These are phyloP conservation scores for Aphaenogaster ashmeadi DNA, from an alignment of 1,140 invertebrate genomes.

Conservation along the genomic window DNA sequence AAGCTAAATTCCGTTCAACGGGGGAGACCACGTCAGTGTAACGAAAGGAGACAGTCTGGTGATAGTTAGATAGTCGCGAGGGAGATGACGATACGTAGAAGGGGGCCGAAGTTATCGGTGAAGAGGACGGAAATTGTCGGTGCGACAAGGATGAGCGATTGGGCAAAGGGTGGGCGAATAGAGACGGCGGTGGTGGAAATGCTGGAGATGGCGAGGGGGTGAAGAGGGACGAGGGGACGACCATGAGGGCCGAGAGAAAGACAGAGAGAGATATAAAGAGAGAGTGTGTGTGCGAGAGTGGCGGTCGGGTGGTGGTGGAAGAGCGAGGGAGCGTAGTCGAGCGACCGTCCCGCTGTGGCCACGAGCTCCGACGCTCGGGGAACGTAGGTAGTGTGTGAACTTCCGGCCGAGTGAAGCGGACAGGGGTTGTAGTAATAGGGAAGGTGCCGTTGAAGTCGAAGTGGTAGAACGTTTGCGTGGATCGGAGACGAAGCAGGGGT, in stretches of 20 bases:
- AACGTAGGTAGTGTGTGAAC: conserved; percentile 85
- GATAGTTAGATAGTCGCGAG: conserved; percentile 16
- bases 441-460: conserved; percentile 47
- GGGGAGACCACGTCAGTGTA: conserved; percentile 26
- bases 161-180: conserved; percentile 24
- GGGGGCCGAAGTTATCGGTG: conserved; percentile 12
- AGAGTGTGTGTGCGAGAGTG: conserved; percentile 47
- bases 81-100: conserved; percentile 35
- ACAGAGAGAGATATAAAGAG: conserved; percentile 34
- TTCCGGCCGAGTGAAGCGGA: conserved; percentile 82
- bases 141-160: conserved; percentile 34
- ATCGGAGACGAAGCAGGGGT: background rate
- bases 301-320: conserved; percentile 76
- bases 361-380: conserved; percentile 85
- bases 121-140: background rate
- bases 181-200: conserved; percentile 44
- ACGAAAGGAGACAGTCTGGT: conserved; percentile 30
- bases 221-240: conserved; percentile 11
- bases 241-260: conserved; percentile 7
- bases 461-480: conserved; percentile 49
- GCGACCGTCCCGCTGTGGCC: conserved; percentile 86
- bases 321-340: conserved; percentile 84
- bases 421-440: conserved; percentile 60
- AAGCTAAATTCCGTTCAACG: background rate
- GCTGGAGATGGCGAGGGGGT: conserved; percentile 9